Conservation (phyloP, 1,140 invertebrate genomes). For the Cydia fagiglandana region DNA sequence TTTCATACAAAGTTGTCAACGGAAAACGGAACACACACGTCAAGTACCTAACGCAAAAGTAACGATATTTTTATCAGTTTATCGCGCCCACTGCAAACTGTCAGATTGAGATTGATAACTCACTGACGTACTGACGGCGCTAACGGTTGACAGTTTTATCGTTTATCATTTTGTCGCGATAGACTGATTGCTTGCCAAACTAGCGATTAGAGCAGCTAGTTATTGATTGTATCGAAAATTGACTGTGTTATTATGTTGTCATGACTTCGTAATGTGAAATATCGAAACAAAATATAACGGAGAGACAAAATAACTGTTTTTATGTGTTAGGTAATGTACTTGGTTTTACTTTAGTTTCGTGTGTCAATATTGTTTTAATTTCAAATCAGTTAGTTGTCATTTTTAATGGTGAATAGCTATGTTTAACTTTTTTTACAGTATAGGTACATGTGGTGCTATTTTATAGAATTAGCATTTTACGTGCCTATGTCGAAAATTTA, state of each 20-base stretch:
- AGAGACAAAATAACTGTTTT: too few species aligned
- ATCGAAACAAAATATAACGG: background rate
- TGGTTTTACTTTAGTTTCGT: too few species aligned
- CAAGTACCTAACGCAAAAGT: background rate
- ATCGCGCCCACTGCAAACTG: background rate
- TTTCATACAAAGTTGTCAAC: background rate
- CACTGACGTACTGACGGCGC: background rate
- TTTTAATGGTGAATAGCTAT: too few species aligned
- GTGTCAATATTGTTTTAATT: too few species aligned
- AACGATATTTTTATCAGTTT: slow-evolving; percentile 2
- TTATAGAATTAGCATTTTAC: too few species aligned
- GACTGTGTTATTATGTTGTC: background rate
- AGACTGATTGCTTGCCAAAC: background rate
- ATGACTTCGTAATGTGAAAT: background rate
- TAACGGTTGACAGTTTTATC: background rate
- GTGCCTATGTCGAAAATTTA: too few species aligned
- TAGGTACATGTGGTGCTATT: too few species aligned
- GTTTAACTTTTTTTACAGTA: too few species aligned
- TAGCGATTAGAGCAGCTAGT: background rate
- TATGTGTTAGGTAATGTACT: too few species aligned
- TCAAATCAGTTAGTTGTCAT: too few species aligned
- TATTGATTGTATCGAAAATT: background rate
- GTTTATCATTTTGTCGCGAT: background rate
- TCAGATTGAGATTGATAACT: background rate
- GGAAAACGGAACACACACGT: background rate